Conservation (phyloP, 2,797 vertebrate species). For the Sebastes hopkinsi region DNA sequence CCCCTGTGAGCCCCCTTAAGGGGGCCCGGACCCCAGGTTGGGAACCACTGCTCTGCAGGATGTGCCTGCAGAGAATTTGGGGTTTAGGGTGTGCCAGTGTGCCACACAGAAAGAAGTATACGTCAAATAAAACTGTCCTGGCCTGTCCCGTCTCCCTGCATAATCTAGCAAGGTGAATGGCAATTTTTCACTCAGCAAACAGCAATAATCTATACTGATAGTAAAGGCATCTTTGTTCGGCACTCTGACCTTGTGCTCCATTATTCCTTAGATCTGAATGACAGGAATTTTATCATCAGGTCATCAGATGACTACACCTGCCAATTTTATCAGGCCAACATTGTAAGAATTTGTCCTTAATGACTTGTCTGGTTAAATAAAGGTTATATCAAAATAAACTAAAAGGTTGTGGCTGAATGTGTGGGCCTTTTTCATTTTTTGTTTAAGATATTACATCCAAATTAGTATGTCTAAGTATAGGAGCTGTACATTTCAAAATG, state of each 20-base stretch:
- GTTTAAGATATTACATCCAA: background rate
- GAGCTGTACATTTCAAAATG: background rate
- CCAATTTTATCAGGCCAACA: too few species aligned
- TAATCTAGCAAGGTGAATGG: background rate
- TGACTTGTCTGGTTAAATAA: too few species aligned
- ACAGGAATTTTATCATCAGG: background rate
- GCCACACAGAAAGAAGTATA: background rate
- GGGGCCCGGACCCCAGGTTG: too few species aligned
- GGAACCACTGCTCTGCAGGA: background rate
- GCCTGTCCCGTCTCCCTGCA: background rate
- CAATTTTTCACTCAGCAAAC: background rate
- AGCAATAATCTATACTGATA: background rate
- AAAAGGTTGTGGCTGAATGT: background rate
- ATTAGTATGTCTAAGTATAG: background rate
- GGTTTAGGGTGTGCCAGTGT: background rate
- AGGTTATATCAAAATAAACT: background rate
- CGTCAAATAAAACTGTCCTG: background rate
- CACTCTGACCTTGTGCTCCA: background rate
- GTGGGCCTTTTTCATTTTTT: background rate
- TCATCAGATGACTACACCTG: background rate
- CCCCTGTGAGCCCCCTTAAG: too few species aligned
- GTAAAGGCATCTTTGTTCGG: background rate
- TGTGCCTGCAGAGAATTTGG: slow-evolving; percentile 8
- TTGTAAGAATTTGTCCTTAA: too few species aligned
- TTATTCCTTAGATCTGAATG: background rate